phyloP scores from a whole-genome alignment of 2,888 invertebrate species.

The Drosophila putrida region DNA sequence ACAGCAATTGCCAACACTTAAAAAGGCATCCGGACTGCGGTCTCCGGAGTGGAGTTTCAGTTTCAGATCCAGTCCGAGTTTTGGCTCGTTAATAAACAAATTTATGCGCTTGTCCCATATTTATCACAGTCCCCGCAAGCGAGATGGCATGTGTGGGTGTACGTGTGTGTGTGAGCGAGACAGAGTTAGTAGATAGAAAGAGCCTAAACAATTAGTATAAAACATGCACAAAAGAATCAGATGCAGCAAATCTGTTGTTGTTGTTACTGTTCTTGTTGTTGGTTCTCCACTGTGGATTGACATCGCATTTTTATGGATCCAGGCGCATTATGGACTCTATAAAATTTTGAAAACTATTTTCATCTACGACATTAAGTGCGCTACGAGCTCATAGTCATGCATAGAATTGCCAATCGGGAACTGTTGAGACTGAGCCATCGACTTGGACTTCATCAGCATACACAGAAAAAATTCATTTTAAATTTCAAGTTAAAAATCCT shows the following conservation, averaged over 20 bases:
- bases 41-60: conserved; percentile 29
- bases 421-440: conserved; percentile 2
- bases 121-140: conserved; percentile 46
- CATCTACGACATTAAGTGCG: conserved; percentile 39
- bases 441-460: conserved; percentile 17
- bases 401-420: conserved; percentile 13
- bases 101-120: conserved; percentile 75
- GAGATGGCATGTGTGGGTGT: conserved; percentile 12
- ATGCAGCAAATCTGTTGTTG: no score
- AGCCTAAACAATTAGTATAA: conserved; percentile 63
- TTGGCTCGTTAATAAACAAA: conserved; percentile 67
- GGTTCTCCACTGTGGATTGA: background rate
- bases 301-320: conserved; percentile 30
- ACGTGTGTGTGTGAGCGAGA: background rate
- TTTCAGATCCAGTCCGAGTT: conserved; percentile 30
- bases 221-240: conserved; percentile 49
- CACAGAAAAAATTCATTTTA: no score
- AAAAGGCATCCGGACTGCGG: conserved; percentile 38
- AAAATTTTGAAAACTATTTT: conserved; percentile 63
- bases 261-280: no score
- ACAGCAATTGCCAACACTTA: conserved; percentile 61
- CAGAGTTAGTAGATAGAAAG: background rate
- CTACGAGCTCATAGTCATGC: conserved; percentile 35
- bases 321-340: conserved; percentile 54
- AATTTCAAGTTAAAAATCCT: no score